phyloP scores from a whole-genome alignment of 2,113 vertebrate species.

The Tapirus terrestris region DNA sequence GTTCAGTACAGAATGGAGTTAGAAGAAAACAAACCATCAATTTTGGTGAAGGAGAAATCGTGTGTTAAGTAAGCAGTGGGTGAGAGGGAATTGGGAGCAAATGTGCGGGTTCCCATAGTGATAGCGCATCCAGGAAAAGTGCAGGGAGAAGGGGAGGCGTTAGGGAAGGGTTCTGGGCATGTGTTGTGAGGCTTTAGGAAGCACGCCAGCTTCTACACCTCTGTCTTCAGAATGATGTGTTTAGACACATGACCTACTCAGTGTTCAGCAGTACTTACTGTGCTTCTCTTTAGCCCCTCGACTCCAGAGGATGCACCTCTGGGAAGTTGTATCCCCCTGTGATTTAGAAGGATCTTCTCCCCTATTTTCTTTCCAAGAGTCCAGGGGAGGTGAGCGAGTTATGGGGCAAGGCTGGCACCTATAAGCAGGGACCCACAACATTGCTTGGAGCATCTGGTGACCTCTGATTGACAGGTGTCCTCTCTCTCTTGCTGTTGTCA shows the following conservation, averaged over 20 bases:
- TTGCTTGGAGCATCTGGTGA: not conserved
- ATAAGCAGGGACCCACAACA: not conserved
- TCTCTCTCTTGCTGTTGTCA: not conserved
- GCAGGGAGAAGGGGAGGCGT: conserved; percentile 67
- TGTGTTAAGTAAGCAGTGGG: conserved; percentile 50
- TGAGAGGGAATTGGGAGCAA: conserved; percentile 64
- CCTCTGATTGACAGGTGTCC: not conserved
- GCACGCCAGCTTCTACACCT: not conserved
- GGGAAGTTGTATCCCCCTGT: not conserved
- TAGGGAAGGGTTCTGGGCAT: not conserved
- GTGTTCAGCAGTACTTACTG: not conserved
- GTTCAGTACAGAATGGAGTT: conserved; percentile 19
- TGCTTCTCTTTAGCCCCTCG: not conserved
- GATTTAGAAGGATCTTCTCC: not conserved
- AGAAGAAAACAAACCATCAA: conserved; percentile 54
- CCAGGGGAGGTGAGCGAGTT: not conserved
- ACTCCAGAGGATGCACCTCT: not conserved
- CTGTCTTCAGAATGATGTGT: not conserved
- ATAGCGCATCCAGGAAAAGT: conserved; percentile 75
- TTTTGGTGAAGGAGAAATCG: conserved; percentile 69
- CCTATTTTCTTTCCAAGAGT: not conserved
- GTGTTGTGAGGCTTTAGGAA: not conserved
- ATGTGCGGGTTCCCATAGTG: conserved; percentile 73
- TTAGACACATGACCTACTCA: not conserved
- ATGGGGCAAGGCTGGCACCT: not conserved